These are phyloP conservation scores for Siniperca chuatsi DNA, from an alignment of 2,113 vertebrate species.

Conservation along the genomic window DNA sequence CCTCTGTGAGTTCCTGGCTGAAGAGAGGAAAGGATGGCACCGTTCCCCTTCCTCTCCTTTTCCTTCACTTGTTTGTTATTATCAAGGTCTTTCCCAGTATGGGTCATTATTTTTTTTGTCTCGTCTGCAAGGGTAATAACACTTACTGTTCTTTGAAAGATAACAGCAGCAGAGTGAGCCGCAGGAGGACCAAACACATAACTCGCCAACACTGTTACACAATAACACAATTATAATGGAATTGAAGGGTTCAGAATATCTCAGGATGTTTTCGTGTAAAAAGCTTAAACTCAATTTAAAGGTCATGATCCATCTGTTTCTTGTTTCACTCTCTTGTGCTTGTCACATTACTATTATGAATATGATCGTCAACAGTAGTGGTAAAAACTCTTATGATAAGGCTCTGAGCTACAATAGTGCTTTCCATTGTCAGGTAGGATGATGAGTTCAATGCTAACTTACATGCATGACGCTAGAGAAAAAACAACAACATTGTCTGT, in stretches of 20 bases:
- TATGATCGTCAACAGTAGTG: background rate
- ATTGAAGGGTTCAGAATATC: constrained; percentile 15
- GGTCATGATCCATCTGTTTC: constrained; percentile 38
- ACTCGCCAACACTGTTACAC: constrained; percentile 5
- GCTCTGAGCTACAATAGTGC: background rate
- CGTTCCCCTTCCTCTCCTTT: background rate
- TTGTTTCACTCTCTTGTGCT: constrained; percentile 24
- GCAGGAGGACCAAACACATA: constrained; percentile 22
- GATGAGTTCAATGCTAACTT: background rate
- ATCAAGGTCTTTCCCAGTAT: constrained; percentile 46
- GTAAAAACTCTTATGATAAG: constrained; percentile 9
- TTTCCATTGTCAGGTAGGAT: background rate
- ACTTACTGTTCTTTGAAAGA: constrained; percentile 57
- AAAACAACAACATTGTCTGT: background rate
- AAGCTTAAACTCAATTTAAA: constrained; percentile 43
- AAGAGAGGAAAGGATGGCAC: constrained; percentile 21
- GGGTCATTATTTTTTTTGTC: constrained; percentile 49
- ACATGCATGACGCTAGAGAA: background rate
- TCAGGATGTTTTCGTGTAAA: constrained; percentile 34
- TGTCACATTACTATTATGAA: constrained; percentile 37
- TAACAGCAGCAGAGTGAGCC: constrained; percentile 42
- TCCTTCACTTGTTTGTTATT: constrained; percentile 28
- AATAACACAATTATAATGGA: constrained; percentile 37
- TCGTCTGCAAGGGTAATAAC: constrained; percentile 53
- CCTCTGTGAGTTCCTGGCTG: constrained; percentile 38